Percentiles rank a stretch among this genome's conserved stretches.
phyloP scores from a whole-genome alignment of 2,797 vertebrate genomes.

The Pampus argenteus region DNA sequence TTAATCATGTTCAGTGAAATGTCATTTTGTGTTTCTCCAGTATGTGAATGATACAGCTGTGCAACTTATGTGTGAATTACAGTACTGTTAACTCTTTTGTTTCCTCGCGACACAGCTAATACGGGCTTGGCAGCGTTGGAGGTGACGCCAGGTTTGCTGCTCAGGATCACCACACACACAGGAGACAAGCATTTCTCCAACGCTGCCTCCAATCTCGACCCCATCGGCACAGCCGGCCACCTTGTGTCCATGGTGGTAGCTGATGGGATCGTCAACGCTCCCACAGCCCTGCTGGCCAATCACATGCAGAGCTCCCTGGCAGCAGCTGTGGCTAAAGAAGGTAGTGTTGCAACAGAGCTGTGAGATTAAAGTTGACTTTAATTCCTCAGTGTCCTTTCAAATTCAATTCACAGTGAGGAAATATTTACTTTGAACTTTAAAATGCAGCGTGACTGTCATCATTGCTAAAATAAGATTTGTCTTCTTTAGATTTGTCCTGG shows the following conservation, averaged over 20 bases:
- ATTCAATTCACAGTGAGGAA: not conserved
- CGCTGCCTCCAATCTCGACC: constrained; percentile 73
- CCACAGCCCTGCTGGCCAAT: constrained; percentile 85
- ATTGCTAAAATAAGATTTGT: constrained; percentile 13
- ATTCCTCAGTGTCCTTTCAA: not conserved
- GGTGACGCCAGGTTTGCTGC: constrained; percentile 79
- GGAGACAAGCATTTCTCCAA: constrained; percentile 79
- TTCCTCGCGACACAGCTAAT: constrained; percentile 55
- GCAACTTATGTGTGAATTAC: not conserved
- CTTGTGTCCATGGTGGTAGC: constrained; percentile 85
- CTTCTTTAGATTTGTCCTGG: constrained; percentile 66
- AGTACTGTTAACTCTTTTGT: not conserved
- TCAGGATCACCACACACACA: constrained; percentile 81
- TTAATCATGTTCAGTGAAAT: not conserved
- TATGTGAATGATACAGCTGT: not conserved
- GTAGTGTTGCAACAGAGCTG: constrained; percentile 49
- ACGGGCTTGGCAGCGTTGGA: constrained; percentile 83
- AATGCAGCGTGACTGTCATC: not conserved
- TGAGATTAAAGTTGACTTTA: constrained; percentile 1
- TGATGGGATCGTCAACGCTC: constrained; percentile 81
- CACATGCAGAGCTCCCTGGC: constrained; percentile 84
- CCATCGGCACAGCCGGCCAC: constrained; percentile 82
- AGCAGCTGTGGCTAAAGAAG: constrained; percentile 78
- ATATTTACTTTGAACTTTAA: not conserved
- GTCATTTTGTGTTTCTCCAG: not conserved